phyloP scores from a whole-genome alignment of 1,140 invertebrate genomes.

The Scylla paramamosain region DNA sequence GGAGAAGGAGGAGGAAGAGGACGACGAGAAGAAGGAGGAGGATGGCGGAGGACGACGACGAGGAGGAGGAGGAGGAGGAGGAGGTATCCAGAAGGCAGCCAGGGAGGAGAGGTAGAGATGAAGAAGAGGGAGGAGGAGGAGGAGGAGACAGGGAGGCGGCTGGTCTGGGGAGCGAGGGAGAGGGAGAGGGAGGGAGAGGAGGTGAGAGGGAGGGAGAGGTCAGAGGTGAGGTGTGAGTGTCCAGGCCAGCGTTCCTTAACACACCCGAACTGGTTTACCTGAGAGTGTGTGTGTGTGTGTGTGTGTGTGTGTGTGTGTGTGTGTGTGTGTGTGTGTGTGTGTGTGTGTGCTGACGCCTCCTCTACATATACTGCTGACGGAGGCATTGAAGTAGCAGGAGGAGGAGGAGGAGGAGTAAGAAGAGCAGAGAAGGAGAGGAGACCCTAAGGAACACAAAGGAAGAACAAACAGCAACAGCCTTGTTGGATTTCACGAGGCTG shows the following conservation, averaged over 20 bases:
- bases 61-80: constrained; percentile 17
- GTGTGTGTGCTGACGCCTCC: neutral
- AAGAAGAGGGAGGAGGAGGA: neutral
- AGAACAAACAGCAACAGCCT: no score
- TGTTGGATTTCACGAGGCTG: no score
- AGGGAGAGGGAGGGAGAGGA: neutral
- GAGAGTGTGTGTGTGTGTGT: no score
- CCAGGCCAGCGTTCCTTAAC: neutral
- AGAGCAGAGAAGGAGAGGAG: neutral
- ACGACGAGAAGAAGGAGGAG: neutral
- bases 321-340: constrained; percentile 17
- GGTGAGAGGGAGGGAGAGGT: neutral
- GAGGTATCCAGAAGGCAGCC: neutral
- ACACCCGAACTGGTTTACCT: constrained; percentile 11
- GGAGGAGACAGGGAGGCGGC: no score
- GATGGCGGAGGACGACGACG: neutral
- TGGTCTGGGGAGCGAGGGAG: neutral
- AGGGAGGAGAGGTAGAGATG: neutral
- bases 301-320: no score
- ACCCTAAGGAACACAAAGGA: no score
- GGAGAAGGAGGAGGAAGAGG: neutral
- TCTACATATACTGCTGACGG: neutral
- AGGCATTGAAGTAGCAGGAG: neutral
- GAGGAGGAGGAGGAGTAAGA: neutral
- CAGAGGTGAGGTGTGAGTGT: constrained; percentile 18